Evolutionary conservation across 2,888 invertebrate species (phyloP), one percentile per base, ranked within the genome.

Genomic region (Calameuta idolon): DNA sequence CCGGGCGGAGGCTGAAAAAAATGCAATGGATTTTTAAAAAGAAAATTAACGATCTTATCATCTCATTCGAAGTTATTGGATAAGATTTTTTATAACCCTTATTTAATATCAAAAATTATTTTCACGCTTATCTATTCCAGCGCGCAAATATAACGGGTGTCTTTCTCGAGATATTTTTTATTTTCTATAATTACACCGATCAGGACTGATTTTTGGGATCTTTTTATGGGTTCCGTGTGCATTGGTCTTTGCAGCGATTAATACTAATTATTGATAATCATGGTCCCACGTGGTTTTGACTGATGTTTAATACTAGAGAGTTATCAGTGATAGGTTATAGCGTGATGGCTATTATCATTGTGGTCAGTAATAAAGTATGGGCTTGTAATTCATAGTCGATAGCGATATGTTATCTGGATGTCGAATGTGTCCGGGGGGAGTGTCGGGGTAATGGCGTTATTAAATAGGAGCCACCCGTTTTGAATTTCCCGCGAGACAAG

Each of bases 361-460:
- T 15, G 55, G 23, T 1, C 23, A 23, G 23, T 55, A 9, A 23
- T 55, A 55, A 55, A 55, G 55, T 23, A 23, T 55, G 23, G 55
- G 23, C 23, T 55, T 55, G 55, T 55, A 9, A 55, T 55, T 55
- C 23, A 9, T 55, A 55, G 55, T 55, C 55, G 55, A 55, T 55
- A 23, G 55, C 9, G 0, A 23, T 55, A 9, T 23, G 55, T 23
- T 55, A 55, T 55, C 55, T 55, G 9, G 23, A 55, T 9, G 5
- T 55, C 23, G 55, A 55, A 55, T 55, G 23, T 23, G 55, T 9
- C 55, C 5, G 5, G 23, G 69, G 74, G 74, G 69, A 37, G 71
- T 2, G 69, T n/a, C 40, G 69, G 30, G 74, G 34, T 75, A 77
- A 77, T 77, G 69, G 71, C 71, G 75, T 75, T 77, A 75, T 75